Base-by-base conservation (phyloP, 2,888 invertebrate species). In the Automeris io region DNA sequence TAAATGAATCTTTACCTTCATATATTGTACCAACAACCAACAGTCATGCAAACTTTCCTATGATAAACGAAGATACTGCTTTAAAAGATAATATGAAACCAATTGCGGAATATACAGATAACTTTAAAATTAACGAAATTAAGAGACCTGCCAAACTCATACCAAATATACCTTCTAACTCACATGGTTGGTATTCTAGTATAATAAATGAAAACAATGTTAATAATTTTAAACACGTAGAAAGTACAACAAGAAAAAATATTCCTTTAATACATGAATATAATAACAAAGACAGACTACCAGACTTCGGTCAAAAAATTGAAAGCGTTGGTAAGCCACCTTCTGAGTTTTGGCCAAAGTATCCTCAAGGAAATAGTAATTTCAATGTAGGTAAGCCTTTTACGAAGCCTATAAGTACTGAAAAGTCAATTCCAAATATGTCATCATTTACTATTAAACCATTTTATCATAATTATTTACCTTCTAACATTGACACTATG, bases 31-130 rank as follows among this genome's bases (percentile, higher is more conserved):
- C 68, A 9, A 72, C 78, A 34, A 26, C 65, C 7, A 87, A 87
- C 39, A 86, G 86, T 53, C 87, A 87, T 45, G 87, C 86, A 0
- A 87, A 87, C 54, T 87, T 87, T 61, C 87, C 86, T 1, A 77
- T 83, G 74, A 65, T 71, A 9, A 78, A 78, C 47, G 83, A 81
- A 23, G 46, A 62, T 35, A 50, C 43, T 1, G 43, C 57, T 18
- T 56, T 50, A 33, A 45, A 51, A 12, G 42, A 59, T 29, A 8
- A n/a, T n/a, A n/a, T n/a, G n/a, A n/a, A n/a, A n/a, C n/a, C 69
- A 21, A 68, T 71, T 0, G 67, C 61, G 18, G 76, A 74, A 55
- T 54, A 63, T 43, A 39, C 54, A 8, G 57, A 69, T 42, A 64
- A 68, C 8, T 45, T 54, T 8, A 66, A 68, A 41, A 41, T 48